Evolutionary conservation across 2,797 vertebrate genomes (phyloP), one percentile per base, ranked within the genome.

Genomic region (Lithobates pipiens): DNA sequence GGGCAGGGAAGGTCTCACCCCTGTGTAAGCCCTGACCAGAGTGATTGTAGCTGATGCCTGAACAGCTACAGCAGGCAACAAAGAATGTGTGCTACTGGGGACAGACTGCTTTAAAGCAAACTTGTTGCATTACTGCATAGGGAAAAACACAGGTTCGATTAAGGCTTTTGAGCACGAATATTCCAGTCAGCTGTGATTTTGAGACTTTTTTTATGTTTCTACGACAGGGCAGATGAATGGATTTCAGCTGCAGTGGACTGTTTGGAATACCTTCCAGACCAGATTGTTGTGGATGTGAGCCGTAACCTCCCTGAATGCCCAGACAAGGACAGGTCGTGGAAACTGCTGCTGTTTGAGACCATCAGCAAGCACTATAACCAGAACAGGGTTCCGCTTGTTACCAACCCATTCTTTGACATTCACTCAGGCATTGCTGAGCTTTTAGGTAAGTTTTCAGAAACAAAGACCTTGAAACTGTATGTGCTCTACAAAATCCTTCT

Each of bases 371-470:
- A 98, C 87, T 99, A 99, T 0, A 89, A 94, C 86, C 93, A 95
- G 82, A 95, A 92, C 27, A 95, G 95, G 83, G 93, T 95, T 0
- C 96, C 98, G 0, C 94, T 99, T 75, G 93, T 99, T 79, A 94
- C 88, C 91, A 98, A 95, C 90, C 96, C 97, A 0, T 90, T 97
- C 3, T 96, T 97, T 63, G 97, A 99, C 89, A 96, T 99, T 85
- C 97, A 99, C 87, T 95, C 94, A 0, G 97, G 97, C 85, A 97
- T 99, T 90, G 96, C 97, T 0, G 98, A 99, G 77, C 94, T 99
- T 0, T 88, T 99, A 0, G 97, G 98, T 99, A 90, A 95, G 96
- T 89, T 2, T 46, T 61, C 9, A 23, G 6, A 61, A 23, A 13
- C 50, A 2, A 61, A 7, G 15, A 54, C 13, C 0, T 36, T 5